Base-by-base conservation (phyloP, 2,797 vertebrate genomes). In the Australoheros facetus region DNA sequence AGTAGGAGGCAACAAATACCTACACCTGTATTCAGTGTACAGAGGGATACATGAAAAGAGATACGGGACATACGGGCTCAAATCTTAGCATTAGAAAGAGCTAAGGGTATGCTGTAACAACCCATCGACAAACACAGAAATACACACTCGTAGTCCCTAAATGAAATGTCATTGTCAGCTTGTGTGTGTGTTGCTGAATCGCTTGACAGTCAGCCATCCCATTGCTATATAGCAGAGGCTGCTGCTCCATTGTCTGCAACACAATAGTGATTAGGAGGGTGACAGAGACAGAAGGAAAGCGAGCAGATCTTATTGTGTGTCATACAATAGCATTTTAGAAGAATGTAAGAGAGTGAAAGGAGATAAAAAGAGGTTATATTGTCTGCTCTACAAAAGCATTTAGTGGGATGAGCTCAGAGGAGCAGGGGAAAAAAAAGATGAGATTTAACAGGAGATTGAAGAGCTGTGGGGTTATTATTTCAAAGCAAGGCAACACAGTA, bases 211-310 rank as follows among this genome's bases (percentile, higher is more conserved):
- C 79, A 69, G 87, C 86, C 83, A 79, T 87, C 84, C 90, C 84
- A 51, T 71, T 51, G 72, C 79, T 73, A 82, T 77, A 84, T n/a
- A 85, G 81, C 88, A 86, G 85, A 82, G 82, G 87, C 80, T 79
- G 88, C 84, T 88, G 88, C 87, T 77, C 71, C 88, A 91, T 94
- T 94, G 92, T 93, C 71, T 82, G 88, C 73, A 7, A 26, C 21
- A 93, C 89, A 93, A 93, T 93, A 57, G 89, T 86, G 92, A 93
- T 93, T 90, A 92, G 88, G 81, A 85, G 72, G 84, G 81, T 56
- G 76, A 88, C 85, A 80, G 83, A 87, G 83, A 89, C 83, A 80
- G 83, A 89, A 89, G 90, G 89, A 89, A 77, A 87, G 86, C 74
- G 71, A 87, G 81, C 30, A 81, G 86, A 86, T 89, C 91, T 92